Base-by-base conservation (phyloP, 2,797 vertebrate species). In the Sebastes steindachneri region DNA sequence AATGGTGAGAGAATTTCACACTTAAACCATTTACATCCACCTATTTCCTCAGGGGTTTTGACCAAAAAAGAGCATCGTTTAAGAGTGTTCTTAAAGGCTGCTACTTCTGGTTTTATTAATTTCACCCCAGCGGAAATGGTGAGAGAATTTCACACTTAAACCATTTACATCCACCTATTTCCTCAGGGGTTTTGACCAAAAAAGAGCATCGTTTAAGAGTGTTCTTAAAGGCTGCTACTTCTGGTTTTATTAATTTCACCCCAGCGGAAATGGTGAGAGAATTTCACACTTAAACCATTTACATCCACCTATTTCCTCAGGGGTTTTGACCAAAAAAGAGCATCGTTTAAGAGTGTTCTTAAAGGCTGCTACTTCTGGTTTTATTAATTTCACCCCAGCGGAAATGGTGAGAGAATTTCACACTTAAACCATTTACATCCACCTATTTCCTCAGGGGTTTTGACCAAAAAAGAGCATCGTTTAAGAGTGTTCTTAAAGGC, bases 1-100 rank as follows among this genome's bases (percentile, higher is more conserved):
- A 82, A 95, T 94, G 14, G 37, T 41, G 0, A 41, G 37, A 41
- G 37, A 41, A 41, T 0, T 35, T 14, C 9, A 59, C 79, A n/a
- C 41, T 54, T 12, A 63, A 57, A 23, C 64, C 37, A 17, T 74
- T 73, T 14, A 66, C 58, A 53, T 19, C 33, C 28, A 63, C 31
- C 57, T 31, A 17, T 70, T 73, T 33, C 31, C 48, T 3, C 41
- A 7, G 41, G 15, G 37, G 23, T 45, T 45, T 45, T 45, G 41
- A 45, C 41, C 41, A 45, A 45, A 45, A 23, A 23, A 23, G 23
- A 23, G 23, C 23, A 23, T 23, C 23, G 23, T 23, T 23, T 23
- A 15, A 45, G 41, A 37, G 2, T 12, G 2, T 23, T 51, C 12
- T 54, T 14, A 19, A 23, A 9, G 5, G 12, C 19, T 41, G 8